Conservation (phyloP, 2,113 vertebrate species). For the Phocoena phocoena region DNA sequence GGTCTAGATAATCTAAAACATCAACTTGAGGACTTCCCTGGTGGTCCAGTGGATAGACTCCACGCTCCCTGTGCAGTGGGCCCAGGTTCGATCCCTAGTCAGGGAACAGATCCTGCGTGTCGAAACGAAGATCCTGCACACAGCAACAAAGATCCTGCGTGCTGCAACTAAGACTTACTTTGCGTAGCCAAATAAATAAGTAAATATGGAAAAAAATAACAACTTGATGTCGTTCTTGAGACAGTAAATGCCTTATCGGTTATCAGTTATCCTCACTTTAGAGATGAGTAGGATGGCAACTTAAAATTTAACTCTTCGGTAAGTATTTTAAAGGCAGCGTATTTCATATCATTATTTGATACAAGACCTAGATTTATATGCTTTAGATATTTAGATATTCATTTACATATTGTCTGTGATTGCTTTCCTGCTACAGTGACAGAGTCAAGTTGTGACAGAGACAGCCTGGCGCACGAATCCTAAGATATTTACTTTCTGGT, state of each 20-base stretch:
- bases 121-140: too few relatives aligned
- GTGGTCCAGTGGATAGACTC: too few relatives aligned
- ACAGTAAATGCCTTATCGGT: background rate
- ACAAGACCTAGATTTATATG: background rate
- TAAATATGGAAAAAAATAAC: background rate
- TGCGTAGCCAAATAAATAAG: too few relatives aligned
- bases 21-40: too few relatives aligned
- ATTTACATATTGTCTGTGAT: background rate
- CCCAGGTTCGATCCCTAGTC: too few relatives aligned
- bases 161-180: too few relatives aligned
- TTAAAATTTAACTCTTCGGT: background rate
- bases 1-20: background rate
- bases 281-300: background rate
- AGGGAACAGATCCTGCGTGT: too few relatives aligned
- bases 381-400: background rate
- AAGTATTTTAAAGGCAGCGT: background rate
- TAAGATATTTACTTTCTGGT: background rate
- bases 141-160: too few relatives aligned
- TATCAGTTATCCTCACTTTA: background rate
- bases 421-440: background rate
- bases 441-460: background rate
- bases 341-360: background rate
- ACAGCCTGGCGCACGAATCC: background rate
- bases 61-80: too few relatives aligned
- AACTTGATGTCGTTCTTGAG: background rate